Evolutionary conservation across 2,888 invertebrate genomes (phyloP).

Genomic region (Amorpha juglandis): DNA sequence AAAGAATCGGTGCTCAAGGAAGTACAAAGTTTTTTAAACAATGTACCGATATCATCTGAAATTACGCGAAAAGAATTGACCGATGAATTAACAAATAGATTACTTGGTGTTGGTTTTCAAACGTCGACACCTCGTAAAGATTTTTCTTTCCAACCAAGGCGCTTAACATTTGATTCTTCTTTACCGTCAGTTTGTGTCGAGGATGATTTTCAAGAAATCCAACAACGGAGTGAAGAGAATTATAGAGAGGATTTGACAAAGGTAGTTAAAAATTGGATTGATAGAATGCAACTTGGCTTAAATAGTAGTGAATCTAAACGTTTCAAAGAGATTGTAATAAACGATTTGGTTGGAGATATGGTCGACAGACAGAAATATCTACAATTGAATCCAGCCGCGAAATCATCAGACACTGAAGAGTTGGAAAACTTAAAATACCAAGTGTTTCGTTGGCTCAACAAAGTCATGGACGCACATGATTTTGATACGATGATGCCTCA

Average conservation of each 20-base stretch:
- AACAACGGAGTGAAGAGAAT: constrained; percentile 33
- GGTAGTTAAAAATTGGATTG: constrained; percentile 45
- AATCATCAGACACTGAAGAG: constrained; percentile 47
- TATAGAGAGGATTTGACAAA: constrained; percentile 37
- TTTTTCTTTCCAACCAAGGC: constrained; percentile 31
- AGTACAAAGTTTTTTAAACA: constrained; percentile 33
- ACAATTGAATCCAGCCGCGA: constrained; percentile 47
- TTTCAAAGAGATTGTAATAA: constrained; percentile 38
- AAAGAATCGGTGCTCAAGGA: constrained; percentile 35
- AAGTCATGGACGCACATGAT: constrained; percentile 39
- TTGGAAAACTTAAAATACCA: constrained; percentile 60
- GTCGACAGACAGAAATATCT: constrained; percentile 58
- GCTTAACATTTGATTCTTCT: constrained; percentile 24
- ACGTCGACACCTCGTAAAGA: constrained; percentile 40
- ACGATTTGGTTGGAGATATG: constrained; percentile 51
- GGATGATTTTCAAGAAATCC: constrained; percentile 11
- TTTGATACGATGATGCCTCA: constrained; percentile 39
- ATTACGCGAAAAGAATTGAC: constrained; percentile 31
- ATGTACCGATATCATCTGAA: constrained; percentile 30
- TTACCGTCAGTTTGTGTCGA: constrained; percentile 31
- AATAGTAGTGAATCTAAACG: constrained; percentile 33
- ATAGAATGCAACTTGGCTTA: constrained; percentile 37
- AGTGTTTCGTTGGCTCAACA: constrained; percentile 51
- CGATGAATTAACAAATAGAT: constrained; percentile 32
- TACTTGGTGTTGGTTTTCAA: constrained; percentile 32